Evolutionary conservation across 2,113 vertebrate genomes (phyloP), one percentile per base, ranked within the genome.

Genomic region (Percopsis transmontana): DNA sequence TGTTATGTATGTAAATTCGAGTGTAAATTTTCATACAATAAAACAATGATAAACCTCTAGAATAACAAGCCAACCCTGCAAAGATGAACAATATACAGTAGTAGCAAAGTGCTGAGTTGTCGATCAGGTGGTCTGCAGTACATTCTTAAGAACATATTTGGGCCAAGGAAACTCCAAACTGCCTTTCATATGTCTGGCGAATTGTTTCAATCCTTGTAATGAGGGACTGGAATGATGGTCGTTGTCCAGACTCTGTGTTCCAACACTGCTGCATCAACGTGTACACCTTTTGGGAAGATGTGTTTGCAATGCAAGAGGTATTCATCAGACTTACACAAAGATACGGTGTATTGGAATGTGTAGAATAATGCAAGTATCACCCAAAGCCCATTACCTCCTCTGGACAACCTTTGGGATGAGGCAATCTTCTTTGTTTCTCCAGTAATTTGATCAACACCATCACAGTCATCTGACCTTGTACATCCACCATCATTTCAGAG

Each of bases 201-300:
- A 91, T 77, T 0, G 71, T 77, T 58, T 80, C 89, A 38, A 97
- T 89, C 59, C 81, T 67, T 1, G 93, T 85, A 5, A 92, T 72
- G 2, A 97, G 92, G 47, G 89, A 88, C 23, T 58, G 58, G 73
- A 98, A 97, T 0, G 91, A 62, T 0, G 95, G 96, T 0, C 96
- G 93, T 21, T 88, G 75, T 2, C 78, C 75, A 3, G 94, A 90
- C 0, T 94, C 89, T 0, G 78, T 21, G 21, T 92, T 87, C 95
- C 96, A 98, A 72, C 96, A 98, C 70, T 90, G 90, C 71, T 92
- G 91, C 94, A 97, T 94, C 63, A 92, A 5, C n/a, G 77, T 9
- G 74, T 84, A 87, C 48, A 92, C 81, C 88, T 90, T 69, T 69
- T n/a, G 72, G 11, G 7, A 41, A 6, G 11, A 21, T 38, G 52